Evolutionary conservation across 2,113 vertebrate species (phyloP), one percentile per base, ranked within the genome.

Genomic region (Syrrhaptes paradoxus): DNA sequence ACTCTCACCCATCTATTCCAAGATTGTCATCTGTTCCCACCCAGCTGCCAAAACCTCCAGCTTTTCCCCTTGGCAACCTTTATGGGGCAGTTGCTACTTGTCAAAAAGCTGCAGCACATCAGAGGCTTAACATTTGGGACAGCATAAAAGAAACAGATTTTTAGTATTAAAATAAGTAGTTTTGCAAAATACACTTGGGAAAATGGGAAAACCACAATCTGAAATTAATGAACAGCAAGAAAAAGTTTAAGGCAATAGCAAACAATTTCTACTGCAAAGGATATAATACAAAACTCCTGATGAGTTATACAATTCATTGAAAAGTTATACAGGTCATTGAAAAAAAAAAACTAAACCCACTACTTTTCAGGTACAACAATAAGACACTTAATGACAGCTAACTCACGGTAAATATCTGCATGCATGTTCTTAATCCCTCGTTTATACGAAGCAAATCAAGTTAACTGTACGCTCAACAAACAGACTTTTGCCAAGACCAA

Each of bases 21-120:
- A 94, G 89, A 90, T 26, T 90, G 88, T 96, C 96, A 93, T 96
- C 96, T 96, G 94, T 90, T 96, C 92, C 89, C 88, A 91, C 73
- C 92, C 96, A 97, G 96, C 93, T 97, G 96, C 96, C 96, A 97
- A 97, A 96, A 96, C 86, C 95, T 96, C 90, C 95, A 97, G 96
- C 90, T 96, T 95, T 92, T 95, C 90, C 72, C 85, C 86, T 96
- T 96, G 95, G 96, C 96, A 96, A 59, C 46, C 73, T 93, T 62
- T 87, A 76, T 45, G 54, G 94, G 95, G 83, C 88, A 95, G 95
- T 96, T 93, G 80, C 90, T 94, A 75, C 86, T 85, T 76, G 13
- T 51, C 83, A 94, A 95, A 96, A 96, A 96, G 74, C 90, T 94
- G 94, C 66, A 94, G 90, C 93, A 62, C 90, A 95, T 93, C 93